These are phyloP conservation scores for Colletes latitarsis DNA, from an alignment of 1,140 invertebrate species.

Conservation along the genomic window DNA sequence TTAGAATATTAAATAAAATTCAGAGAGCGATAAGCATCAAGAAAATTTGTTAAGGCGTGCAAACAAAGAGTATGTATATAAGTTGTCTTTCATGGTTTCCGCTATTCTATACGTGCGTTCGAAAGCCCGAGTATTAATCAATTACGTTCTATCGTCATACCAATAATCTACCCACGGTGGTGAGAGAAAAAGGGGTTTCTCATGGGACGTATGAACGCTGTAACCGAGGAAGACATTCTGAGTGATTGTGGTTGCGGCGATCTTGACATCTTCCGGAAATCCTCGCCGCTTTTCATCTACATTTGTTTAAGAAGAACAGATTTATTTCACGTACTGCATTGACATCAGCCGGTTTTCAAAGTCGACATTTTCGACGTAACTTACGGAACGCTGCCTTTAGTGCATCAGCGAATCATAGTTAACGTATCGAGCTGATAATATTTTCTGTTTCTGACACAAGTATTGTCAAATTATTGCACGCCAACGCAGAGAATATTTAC, in stretches of 20 bases:
- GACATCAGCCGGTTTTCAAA: background rate
- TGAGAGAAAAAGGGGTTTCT: conserved; percentile 68
- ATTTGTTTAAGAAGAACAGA: conserved; percentile 64
- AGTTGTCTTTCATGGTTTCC: background rate
- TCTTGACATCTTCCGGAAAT: conserved; percentile 77
- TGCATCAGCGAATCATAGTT: background rate
- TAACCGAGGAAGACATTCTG: conserved; percentile 80
- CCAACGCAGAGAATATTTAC: too few species aligned
- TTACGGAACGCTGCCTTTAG: too few species aligned
- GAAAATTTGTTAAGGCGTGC: too few species aligned
- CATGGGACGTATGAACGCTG: conserved; percentile 78
- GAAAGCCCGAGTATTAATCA: conserved; percentile 45
- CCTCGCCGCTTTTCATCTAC: conserved; percentile 47
- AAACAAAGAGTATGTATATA: background rate
- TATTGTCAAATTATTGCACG: too few species aligned
- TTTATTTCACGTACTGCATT: conserved; percentile 40
- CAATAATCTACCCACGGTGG: conserved; percentile 57
- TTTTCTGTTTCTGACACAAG: background rate
- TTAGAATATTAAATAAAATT: too few species aligned
- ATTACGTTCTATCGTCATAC: conserved; percentile 53
- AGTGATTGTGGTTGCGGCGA: conserved; percentile 79
- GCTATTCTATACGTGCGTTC: background rate
- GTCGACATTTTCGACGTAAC: background rate
- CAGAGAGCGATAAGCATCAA: too few species aligned
- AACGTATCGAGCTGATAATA: background rate